Percentiles rank a stretch among this genome's conserved stretches.
These are phyloP conservation scores for Gerris lacustris DNA, from an alignment of 2,888 invertebrate species.

Conservation along the genomic window DNA sequence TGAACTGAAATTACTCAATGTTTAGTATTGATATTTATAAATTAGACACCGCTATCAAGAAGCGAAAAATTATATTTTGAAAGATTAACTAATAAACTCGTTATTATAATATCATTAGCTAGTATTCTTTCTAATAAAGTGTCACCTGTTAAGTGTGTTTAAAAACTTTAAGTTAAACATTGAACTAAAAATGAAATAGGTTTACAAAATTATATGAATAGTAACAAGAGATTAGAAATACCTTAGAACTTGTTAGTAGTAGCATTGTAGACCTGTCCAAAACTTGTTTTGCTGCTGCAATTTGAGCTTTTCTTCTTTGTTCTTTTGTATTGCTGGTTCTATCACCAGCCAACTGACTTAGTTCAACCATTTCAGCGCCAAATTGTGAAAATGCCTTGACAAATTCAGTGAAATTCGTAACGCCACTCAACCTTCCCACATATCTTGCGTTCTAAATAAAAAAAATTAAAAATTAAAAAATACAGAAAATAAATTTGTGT, in stretches of 20 bases:
- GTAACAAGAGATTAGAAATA: conserved; percentile 34
- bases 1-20: no score
- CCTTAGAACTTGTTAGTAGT: conserved; percentile 92
- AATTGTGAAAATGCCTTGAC: conserved; percentile 97
- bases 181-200: no score
- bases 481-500: no score
- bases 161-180: no score
- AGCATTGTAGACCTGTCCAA: conserved; percentile 93
- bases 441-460: conserved; percentile 57
- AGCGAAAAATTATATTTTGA: no score
- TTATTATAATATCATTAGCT: no score
- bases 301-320: conserved; percentile 87
- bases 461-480: not conserved
- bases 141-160: no score
- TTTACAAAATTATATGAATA: no score
- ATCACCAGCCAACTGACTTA: conserved; percentile 83
- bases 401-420: conserved; percentile 90
- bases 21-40: no score
- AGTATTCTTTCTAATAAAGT: no score
- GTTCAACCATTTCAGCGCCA: conserved; percentile 95
- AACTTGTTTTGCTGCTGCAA: conserved; percentile 89
- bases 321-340: conserved; percentile 77
- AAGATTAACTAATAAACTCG: no score
- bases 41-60: no score
- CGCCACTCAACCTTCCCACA: conserved; percentile 71